Conservation (phyloP, 2,888 invertebrate species). For the Sipha maydis region DNA sequence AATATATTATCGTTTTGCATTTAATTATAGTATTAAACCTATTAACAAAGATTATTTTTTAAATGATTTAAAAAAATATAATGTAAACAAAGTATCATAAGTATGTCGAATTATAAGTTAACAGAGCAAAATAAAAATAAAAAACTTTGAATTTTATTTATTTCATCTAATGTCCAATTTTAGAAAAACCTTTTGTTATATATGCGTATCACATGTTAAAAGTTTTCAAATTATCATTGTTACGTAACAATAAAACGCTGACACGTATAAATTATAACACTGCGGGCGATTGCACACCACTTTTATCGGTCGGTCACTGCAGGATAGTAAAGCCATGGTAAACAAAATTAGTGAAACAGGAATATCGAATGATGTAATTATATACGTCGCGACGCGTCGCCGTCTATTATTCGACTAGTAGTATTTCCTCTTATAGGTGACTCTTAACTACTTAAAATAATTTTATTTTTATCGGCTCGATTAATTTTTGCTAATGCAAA, state of each 20-base stretch:
- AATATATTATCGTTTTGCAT: too few relatives aligned
- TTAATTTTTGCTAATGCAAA: too few relatives aligned
- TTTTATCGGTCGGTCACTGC: constrained; percentile 4
- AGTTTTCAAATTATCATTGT: constrained; percentile 42
- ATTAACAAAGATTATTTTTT: too few relatives aligned
- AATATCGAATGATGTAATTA: background rate
- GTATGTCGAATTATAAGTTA: background rate
- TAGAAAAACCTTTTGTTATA: constrained; percentile 9
- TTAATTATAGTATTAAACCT: too few relatives aligned
- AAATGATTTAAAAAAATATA: too few relatives aligned
- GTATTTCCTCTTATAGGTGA: too few relatives aligned
- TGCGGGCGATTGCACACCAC: background rate
- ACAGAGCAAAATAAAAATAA: background rate
- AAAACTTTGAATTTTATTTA: background rate
- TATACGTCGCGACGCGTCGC: background rate
- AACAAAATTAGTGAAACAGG: constrained; percentile 6
- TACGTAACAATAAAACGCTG: constrained; percentile 14
- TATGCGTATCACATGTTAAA: constrained; percentile 13
- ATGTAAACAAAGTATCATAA: too few relatives aligned
- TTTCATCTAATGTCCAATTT: constrained; percentile 4
- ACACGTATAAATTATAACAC: background rate
- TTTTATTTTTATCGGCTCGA: too few relatives aligned
- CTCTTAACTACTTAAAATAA: too few relatives aligned
- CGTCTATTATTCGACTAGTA: too few relatives aligned
- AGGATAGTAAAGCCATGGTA: background rate